These are phyloP conservation scores for Chlorodrepanis virens DNA, from an alignment of 2,113 vertebrate genomes.

Conservation along the genomic window DNA sequence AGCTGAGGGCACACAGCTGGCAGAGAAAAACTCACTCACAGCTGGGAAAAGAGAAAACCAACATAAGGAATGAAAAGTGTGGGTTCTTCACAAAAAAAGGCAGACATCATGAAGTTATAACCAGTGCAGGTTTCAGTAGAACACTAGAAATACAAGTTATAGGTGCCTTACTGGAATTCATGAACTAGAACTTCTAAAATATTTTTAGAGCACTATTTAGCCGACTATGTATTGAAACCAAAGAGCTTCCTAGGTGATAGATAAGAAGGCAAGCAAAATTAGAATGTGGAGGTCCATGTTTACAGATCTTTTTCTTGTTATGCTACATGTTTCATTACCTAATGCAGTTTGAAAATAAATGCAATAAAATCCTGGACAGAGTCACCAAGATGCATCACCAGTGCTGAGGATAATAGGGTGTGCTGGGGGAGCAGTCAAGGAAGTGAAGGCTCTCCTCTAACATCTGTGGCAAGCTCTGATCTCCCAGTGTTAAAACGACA, in stretches of 20 bases:
- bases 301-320: not conserved
- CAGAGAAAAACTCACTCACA: conserved; percentile 84
- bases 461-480: not conserved
- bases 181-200: not conserved
- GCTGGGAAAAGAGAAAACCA: conserved; percentile 66
- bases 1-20: conserved; percentile 89
- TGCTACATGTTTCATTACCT: not conserved
- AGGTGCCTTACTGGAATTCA: not conserved
- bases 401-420: not conserved
- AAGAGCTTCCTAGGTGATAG: not conserved
- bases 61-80: not conserved
- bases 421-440: not conserved
- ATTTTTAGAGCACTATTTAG: not conserved
- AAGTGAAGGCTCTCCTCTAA: not conserved
- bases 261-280: not conserved
- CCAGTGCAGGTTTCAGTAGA: not conserved
- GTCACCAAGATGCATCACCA: not conserved
- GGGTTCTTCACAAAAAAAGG: not conserved
- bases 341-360: not conserved
- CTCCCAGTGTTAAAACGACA: not conserved
- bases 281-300: not conserved
- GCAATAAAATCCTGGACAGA: not conserved
- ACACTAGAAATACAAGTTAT: not conserved
- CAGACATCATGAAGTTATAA: not conserved
- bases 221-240: not conserved